A percentile compares a stretch with the other conserved stretches of the same genome.
Conservation (phyloP, 2,888 invertebrate genomes). For the Lepidocyrtoides sp. region DNA sequence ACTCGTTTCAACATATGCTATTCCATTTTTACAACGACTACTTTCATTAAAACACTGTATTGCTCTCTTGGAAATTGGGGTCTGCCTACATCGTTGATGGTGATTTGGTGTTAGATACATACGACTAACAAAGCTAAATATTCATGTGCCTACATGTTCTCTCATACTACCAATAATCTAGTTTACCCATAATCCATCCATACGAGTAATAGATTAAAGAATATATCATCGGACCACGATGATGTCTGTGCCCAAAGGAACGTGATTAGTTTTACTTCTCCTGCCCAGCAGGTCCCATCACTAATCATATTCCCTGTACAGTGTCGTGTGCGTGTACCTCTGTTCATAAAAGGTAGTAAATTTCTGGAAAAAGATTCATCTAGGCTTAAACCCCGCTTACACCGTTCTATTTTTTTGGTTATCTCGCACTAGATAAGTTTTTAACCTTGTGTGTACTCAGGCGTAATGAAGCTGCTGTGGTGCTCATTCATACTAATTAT, state of each 20-base stretch:
- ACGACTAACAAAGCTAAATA: not conserved
- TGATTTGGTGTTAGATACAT: not conserved
- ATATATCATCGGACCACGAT: not conserved
- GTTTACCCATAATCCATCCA: not conserved
- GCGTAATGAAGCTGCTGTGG: constrained; percentile 16
- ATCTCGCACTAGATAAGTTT: constrained; percentile 55
- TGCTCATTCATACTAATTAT: not conserved
- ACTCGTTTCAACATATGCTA: constrained; percentile 20
- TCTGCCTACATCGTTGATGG: too few relatives aligned
- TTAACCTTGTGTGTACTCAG: constrained; percentile 66
- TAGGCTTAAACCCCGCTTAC: not conserved
- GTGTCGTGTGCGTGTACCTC: too few relatives aligned
- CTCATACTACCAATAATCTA: not conserved
- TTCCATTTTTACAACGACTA: not conserved
- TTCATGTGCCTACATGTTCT: not conserved
- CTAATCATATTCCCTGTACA: not conserved
- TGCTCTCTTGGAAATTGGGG: not conserved
- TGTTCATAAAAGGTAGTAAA: not conserved
- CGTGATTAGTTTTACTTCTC: not conserved
- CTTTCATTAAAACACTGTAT: not conserved
- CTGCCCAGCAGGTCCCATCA: not conserved
- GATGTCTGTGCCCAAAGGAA: not conserved
- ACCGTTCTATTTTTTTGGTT: constrained; percentile 64
- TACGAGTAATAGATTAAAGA: not conserved
- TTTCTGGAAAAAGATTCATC: not conserved